Percentiles rank a stretch among this genome's conserved stretches.
Evolutionary conservation across 1,140 invertebrate genomes (phyloP).

Genomic region (Mycetomoellerius zeteki): DNA sequence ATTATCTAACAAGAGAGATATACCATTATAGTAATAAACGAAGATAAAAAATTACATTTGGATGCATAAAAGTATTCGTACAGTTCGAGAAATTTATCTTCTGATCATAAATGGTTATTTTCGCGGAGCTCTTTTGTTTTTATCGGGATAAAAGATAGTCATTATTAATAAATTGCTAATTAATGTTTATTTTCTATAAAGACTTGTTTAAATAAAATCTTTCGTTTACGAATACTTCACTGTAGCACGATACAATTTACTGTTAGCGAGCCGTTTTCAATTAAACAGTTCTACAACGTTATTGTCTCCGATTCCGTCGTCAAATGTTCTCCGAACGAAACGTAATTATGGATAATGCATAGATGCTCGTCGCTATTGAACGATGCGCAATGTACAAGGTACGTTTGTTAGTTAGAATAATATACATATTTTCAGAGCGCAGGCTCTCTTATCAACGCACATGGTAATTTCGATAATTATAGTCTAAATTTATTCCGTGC

Average conservation of each 20-base stretch:
- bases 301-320: slow-evolving; percentile 53
- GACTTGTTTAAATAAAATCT: too few species aligned
- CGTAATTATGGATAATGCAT: slow-evolving; percentile 26
- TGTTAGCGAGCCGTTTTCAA: slow-evolving; percentile 29
- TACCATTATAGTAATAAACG: too few species aligned
- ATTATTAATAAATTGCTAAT: too few species aligned
- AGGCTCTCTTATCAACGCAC: slow-evolving; percentile 25
- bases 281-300: slow-evolving; percentile 53
- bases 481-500: slow-evolving; percentile 55
- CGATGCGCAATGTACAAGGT: slow-evolving; percentile 60
- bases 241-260: slow-evolving; percentile 35
- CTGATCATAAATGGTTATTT: too few species aligned
- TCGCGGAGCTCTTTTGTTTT: too few species aligned
- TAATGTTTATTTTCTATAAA: too few species aligned
- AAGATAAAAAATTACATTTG: too few species aligned
- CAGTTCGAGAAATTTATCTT: too few species aligned
- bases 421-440: slow-evolving; percentile 56
- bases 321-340: slow-evolving; percentile 28
- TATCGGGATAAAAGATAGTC: too few species aligned
- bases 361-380: slow-evolving; percentile 47
- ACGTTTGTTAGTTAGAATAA: slow-evolving; percentile 59
- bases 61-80: too few species aligned
- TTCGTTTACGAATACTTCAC: too few species aligned
- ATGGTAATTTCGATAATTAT: slow-evolving; percentile 60
- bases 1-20: too few species aligned